Base-by-base conservation (phyloP, 2,888 invertebrate species). In the Andrena flavipes region DNA sequence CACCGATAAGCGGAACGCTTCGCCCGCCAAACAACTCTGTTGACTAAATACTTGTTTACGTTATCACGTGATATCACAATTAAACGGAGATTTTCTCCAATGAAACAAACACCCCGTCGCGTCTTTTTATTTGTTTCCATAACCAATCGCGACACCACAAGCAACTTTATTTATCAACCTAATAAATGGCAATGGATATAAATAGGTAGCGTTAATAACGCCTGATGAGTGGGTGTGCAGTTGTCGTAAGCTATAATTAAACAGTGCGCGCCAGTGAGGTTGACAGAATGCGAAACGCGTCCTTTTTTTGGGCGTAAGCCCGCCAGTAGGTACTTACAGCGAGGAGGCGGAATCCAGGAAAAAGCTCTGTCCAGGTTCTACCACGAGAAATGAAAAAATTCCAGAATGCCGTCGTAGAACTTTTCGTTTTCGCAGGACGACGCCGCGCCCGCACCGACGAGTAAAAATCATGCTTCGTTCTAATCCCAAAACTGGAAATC, bases 401-500 rank as follows among this genome's bases (percentile, higher is more conserved):
- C 62, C 48, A 48, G 87, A 80, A 85, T 80, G 76, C 65, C 70
- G 33, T 67, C 60, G 30, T 51, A 70, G 48, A 79, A 87, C 77
- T 85, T 83, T 80, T 71, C 77, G 68, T 82, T 63, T 78, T 65
- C 72, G 71, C 51, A n/a, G 78, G 65, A 5, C 42, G 42, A 42
- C 42, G 42, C 42, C 16, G 42, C 42, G 42, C 42, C 13, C 3
- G 13, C 42, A 35, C 77, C 78, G 69, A 4, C 72, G 62, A 54
- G 70, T 76, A 80, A 82, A 84, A 88, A 88, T 84, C 82, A 80
- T 88, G 72, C 72, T 72, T 51, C 59, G 74, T 79, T 75, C 70
- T 85, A 87, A 88, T 88, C 88, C 88, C 62, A 78, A 80, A 87
- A 88, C 76, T 80, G 83, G 75, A 54, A 88, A 88, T 87, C 88